A percentile compares a stretch with the other conserved stretches of the same genome.
Conservation (phyloP, 2,113 vertebrate genomes). For the Podilymbus podiceps region DNA sequence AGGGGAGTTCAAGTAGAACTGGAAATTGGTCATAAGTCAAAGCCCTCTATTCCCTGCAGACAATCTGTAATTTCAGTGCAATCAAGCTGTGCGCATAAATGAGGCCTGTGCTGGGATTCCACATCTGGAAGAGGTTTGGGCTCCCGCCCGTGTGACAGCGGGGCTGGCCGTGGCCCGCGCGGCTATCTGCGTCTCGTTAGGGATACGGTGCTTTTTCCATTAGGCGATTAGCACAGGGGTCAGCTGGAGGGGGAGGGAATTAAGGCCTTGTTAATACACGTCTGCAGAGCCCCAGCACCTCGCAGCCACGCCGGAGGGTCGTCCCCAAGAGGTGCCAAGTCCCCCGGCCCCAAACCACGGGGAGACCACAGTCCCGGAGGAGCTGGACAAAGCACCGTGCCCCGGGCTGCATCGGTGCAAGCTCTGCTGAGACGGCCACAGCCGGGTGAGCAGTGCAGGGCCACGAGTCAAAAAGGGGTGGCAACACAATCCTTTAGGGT, state of each 20-base stretch:
- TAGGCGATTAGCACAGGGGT: constrained; percentile 22
- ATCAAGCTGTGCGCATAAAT: constrained; percentile 66
- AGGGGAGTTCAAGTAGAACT: constrained; percentile 55
- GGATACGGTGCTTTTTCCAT: constrained; percentile 35
- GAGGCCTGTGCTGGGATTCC: constrained; percentile 63
- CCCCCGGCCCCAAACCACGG: fast-evolving
- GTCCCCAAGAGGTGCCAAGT: neutral
- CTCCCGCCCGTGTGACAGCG: constrained; percentile 58
- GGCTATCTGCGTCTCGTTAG: constrained; percentile 14
- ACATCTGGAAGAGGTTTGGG: constrained; percentile 73
- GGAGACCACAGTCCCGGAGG: fast-evolving
- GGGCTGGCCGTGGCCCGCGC: neutral
- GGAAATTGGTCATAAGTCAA: constrained; percentile 65
- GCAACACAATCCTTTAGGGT: fast-evolving
- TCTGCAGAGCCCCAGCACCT: neutral
- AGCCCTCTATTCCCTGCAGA: constrained; percentile 63
- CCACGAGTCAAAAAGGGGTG: neutral
- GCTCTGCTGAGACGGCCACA: neutral
- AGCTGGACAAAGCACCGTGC: neutral
- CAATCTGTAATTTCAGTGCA: constrained; percentile 65
- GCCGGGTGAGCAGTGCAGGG: fast-evolving
- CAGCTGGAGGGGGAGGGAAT: neutral
- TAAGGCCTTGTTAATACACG: neutral
- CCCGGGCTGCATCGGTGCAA: neutral
- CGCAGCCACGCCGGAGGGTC: fast-evolving